Evolutionary conservation across 2,888 invertebrate species (phyloP).

Genomic region (Teleogryllus oceanicus): DNA sequence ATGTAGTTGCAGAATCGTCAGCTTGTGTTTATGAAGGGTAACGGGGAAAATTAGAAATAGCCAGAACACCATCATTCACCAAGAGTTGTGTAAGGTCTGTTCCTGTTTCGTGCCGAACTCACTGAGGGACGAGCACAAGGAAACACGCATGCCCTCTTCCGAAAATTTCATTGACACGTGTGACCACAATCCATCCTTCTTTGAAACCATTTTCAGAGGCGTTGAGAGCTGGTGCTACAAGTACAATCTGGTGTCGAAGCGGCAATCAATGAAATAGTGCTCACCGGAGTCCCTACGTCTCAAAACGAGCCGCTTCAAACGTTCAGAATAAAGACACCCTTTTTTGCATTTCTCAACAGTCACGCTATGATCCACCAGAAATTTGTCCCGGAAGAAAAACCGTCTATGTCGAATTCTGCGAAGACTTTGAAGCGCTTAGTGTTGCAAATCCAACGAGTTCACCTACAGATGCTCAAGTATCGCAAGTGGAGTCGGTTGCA

Average conservation of each 20-base stretch:
- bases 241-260: not conserved
- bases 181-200: not conserved
- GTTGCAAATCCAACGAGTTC: too few relatives aligned
- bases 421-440: too few relatives aligned
- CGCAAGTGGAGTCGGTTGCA: too few relatives aligned
- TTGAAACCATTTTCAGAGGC: not conserved
- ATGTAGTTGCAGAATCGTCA: not conserved
- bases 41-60: not conserved
- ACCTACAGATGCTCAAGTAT: too few relatives aligned
- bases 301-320: not conserved
- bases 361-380: too few relatives aligned
- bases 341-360: too few relatives aligned
- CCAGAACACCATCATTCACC: not conserved
- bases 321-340: too few relatives aligned
- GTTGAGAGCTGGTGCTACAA: not conserved
- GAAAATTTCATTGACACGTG: not conserved
- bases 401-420: too few relatives aligned
- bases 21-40: not conserved
- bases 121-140: too few relatives aligned
- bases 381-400: too few relatives aligned
- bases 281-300: conserved; percentile 18
- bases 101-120: too few relatives aligned
- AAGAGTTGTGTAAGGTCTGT: not conserved
- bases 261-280: conserved; percentile 21
- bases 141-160: not conserved